Evolutionary conservation across 2,797 vertebrate genomes (phyloP), one percentile per base, ranked within the genome.

Genomic region (Synanceia verrucosa): DNA sequence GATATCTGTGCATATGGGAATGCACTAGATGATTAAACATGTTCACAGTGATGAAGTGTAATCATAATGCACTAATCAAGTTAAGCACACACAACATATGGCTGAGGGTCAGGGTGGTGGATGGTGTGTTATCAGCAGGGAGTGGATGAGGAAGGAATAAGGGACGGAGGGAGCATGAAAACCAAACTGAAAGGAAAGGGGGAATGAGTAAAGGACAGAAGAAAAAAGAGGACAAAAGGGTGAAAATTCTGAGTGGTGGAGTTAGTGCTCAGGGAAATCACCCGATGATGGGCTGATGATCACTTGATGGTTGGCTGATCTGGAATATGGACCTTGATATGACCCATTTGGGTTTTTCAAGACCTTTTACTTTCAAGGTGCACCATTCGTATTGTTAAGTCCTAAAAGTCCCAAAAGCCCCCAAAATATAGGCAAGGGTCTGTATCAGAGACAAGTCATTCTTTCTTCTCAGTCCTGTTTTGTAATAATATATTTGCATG

Each of bases 251-350:
- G 7, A 39, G 21, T 14, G 8, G 12, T 36, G 24, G 9, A 31
- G 44, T 13, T 31, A 28, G 18, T 9, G n/a, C 33, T 60, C 9
- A 21, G 33, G 33, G 53, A 34, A 43, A 31, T 31, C 11, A 16
- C 36, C 4, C 37, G 24, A 39, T 65, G 23, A 43, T 34, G 61
- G 43, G 36, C 13, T 47, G 46, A 67, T 21, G 44, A 68, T 51
- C 31, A 65, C 18, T 4, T 31, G 39, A 26, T 34, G 12, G 24
- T 55, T 47, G 16, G 31, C 37, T 51, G 29, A 50, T 62, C 43
- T 65, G 37, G 41, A 37, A 44, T 61, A 37, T 34, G 71, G 50
- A 66, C 6, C 60, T 60, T 59, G 59, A 63, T 59, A 44, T 62
- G 24, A 55, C 9, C 14, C 16, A 68, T 53, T 76, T 58, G 31